Base-by-base conservation (phyloP, 2,113 vertebrate genomes). In the Larimichthys crocea region DNA sequence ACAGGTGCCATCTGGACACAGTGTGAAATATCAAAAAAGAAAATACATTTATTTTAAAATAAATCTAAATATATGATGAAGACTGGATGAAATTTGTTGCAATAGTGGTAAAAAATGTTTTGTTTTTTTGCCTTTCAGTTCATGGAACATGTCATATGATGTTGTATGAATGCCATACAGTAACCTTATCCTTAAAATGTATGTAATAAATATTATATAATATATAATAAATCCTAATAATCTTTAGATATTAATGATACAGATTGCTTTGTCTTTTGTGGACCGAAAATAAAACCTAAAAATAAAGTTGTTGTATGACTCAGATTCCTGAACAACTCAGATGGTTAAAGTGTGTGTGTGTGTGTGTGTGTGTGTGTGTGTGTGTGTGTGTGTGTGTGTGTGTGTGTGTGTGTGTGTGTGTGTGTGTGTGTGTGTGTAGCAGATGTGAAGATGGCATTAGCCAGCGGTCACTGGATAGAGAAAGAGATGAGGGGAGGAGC, bases 401-500 rank as follows among this genome's bases (percentile, higher is more conserved):
- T 69, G 26, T 70, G 46, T 78, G 46, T 69, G 75, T 65, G 10
- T 31, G 17, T 52, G n/a, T 69, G 26, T 70, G 31, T 78, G 46
- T 69, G 76, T 66, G 60, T 71, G 57, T 56, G 48, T 24, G 16
- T 48, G 60, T 69, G 46, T 68, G 75, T 48, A 1, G 0, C 4
- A 15, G 84, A 62, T 82, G 48, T 46, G 3, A 89, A 84, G 66
- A 93, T 94, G 91, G 91, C 93, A 48, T 82, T 96, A 73, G 95
- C 95, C 75, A 95, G 93, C 55, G 90, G 93, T 61, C 95, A 95
- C 48, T 93, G 91, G 92, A 59, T 95, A 62, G 91, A 93, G 77
- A 94, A 92, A 69, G 92, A 92, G 1, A 79, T 82, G 20, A 89
- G 3, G 60, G 93, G 94, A 78, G 84, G 91, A 14, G 69, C 93